Conservation (phyloP, 2,797 vertebrate species). For the Pogonophryne albipinna region DNA sequence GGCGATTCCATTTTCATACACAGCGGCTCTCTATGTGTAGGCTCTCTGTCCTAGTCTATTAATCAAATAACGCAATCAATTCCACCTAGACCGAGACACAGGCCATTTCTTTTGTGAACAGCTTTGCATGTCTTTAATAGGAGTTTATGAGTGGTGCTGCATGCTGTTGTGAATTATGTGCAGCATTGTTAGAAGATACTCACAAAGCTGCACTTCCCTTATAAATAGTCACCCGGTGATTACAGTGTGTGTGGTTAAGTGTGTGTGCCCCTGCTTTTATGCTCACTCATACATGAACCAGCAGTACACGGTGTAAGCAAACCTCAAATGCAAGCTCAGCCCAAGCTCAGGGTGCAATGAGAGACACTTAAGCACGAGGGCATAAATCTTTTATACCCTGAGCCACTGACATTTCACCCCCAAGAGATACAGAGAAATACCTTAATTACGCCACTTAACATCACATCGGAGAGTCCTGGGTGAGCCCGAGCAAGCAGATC, state of each 20-base stretch:
- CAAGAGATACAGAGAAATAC: slow-evolving; percentile 72
- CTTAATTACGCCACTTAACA: slow-evolving; percentile 84
- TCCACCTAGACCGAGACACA: slow-evolving; percentile 53
- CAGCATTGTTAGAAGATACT: slow-evolving; percentile 1
- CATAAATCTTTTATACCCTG: slow-evolving; percentile 79
- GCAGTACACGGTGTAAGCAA: slow-evolving; percentile 52
- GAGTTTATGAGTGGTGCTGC: slow-evolving; percentile 43
- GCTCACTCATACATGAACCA: slow-evolving; percentile 21
- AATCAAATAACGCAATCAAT: slow-evolving; percentile 79
- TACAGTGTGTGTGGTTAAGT: slow-evolving; percentile 1
- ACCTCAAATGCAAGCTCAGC: slow-evolving; percentile 49
- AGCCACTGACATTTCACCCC: slow-evolving; percentile 67
- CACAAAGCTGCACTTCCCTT: neutral
- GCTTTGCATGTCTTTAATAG: slow-evolving; percentile 57
- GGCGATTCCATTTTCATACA: slow-evolving; percentile 81
- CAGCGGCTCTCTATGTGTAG: slow-evolving; percentile 59
- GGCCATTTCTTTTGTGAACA: slow-evolving; percentile 54
- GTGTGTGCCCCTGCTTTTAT: neutral
- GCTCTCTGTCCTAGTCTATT: slow-evolving; percentile 65
- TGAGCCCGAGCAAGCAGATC: slow-evolving; percentile 73
- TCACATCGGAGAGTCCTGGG: slow-evolving; percentile 72
- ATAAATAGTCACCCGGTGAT: slow-evolving; percentile 31
- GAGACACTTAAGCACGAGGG: slow-evolving; percentile 64
- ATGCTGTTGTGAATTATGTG: slow-evolving; percentile 9
- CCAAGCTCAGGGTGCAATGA: slow-evolving; percentile 52